These are phyloP conservation scores for Scortum barcoo DNA, from an alignment of 2,113 vertebrate species.

Conservation along the genomic window DNA sequence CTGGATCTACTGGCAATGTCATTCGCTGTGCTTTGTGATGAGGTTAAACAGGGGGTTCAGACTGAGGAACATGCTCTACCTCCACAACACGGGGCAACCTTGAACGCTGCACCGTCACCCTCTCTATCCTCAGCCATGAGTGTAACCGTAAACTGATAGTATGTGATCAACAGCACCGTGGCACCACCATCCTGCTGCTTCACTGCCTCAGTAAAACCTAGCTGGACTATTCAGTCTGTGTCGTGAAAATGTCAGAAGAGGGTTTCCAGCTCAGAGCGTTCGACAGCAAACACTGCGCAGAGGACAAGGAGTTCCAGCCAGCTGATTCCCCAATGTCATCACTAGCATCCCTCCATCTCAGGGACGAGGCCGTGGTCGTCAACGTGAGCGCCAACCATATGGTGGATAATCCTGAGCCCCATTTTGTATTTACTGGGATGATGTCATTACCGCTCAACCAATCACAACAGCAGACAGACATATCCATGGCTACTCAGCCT, in stretches of 20 bases:
- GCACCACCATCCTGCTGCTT: slow-evolving; percentile 54
- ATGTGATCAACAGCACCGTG: slow-evolving; percentile 66
- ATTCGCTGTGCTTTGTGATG: slow-evolving; percentile 38
- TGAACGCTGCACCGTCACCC: slow-evolving; percentile 58
- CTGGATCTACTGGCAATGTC: slow-evolving; percentile 55
- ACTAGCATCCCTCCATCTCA: slow-evolving; percentile 70
- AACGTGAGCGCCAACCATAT: slow-evolving; percentile 49
- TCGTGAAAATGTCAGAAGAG: slow-evolving; percentile 72
- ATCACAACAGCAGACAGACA: slow-evolving; percentile 49
- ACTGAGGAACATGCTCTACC: slow-evolving; percentile 44
- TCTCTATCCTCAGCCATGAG: slow-evolving; percentile 65
- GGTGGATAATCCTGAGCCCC: slow-evolving; percentile 63
- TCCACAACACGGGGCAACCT: slow-evolving; percentile 70
- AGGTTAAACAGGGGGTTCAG: slow-evolving; percentile 24
- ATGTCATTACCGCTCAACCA: slow-evolving; percentile 62
- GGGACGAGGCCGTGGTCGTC: slow-evolving; percentile 53
- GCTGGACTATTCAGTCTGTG: slow-evolving; percentile 50
- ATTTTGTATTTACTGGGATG: slow-evolving; percentile 42
- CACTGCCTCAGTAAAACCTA: slow-evolving; percentile 53
- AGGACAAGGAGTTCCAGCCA: slow-evolving; percentile 41
- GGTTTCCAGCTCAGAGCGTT: slow-evolving; percentile 41
- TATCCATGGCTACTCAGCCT: slow-evolving; percentile 31
- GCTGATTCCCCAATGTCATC: slow-evolving; percentile 51
- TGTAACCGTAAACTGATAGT: slow-evolving; percentile 71
- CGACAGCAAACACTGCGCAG: not conserved